Conservation (phyloP, 2,797 vertebrate species). For the Oreochromis mossambicus region DNA sequence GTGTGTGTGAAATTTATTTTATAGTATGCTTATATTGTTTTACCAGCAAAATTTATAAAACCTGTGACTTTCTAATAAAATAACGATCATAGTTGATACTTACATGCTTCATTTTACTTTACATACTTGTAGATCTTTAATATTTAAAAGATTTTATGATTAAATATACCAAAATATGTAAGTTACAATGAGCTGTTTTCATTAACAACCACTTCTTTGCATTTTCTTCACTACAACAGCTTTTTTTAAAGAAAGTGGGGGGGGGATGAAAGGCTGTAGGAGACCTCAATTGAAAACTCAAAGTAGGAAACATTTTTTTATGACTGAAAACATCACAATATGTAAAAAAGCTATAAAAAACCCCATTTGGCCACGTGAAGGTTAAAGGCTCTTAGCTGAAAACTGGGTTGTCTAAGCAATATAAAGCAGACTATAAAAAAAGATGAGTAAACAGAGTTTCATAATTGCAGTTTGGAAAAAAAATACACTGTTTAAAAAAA, state of each 20-base stretch:
- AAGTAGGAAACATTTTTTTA: not conserved
- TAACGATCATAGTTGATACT: not conserved
- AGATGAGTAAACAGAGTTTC: not conserved
- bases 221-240: not conserved
- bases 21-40: not conserved
- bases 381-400: not conserved
- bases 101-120: not conserved
- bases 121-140: not conserved
- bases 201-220: not conserved
- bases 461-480: not conserved
- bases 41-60: not conserved
- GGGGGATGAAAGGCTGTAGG: not conserved
- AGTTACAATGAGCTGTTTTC: not conserved
- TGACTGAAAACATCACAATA: not conserved
- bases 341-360: not conserved
- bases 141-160: not conserved
- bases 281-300: not conserved
- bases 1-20: not conserved
- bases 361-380: accelerated
- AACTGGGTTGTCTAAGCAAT: not conserved
- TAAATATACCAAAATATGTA: not conserved
- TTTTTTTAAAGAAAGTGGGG: not conserved
- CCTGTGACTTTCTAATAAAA: not conserved
- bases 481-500: not conserved
- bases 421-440: not conserved